phyloP scores from a whole-genome alignment of 2,113 vertebrate genomes.

The Neoarius graeffei region DNA sequence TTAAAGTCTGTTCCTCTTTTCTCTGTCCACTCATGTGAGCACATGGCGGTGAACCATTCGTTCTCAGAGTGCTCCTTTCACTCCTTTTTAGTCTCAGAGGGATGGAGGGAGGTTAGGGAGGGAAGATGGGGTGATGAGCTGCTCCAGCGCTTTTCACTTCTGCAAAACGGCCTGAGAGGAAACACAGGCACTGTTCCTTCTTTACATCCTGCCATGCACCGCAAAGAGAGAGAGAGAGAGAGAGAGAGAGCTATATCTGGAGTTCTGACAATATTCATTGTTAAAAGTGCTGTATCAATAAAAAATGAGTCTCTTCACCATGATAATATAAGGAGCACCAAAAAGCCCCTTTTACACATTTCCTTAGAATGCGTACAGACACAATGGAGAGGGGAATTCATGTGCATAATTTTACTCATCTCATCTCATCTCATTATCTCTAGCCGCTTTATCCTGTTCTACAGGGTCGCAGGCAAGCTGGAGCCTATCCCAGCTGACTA shows the following conservation, averaged over 20 bases:
- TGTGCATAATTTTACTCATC: not conserved
- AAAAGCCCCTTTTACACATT: not conserved
- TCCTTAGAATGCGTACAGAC: not conserved
- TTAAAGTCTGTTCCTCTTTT: constrained; percentile 49
- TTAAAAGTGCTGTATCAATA: not conserved
- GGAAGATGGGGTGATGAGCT: not conserved
- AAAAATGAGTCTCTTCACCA: not conserved
- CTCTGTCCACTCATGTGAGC: constrained; percentile 13
- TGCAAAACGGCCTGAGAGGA: constrained; percentile 30
- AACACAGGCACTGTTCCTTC: constrained; percentile 22
- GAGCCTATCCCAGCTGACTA: too few species aligned
- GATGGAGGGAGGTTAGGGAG: not conserved
- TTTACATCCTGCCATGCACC: not conserved
- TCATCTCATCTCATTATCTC: too few species aligned
- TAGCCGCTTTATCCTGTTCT: too few species aligned
- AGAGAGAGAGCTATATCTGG: not conserved
- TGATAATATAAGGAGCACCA: not conserved
- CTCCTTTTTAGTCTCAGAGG: not conserved
- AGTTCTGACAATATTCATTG: not conserved
- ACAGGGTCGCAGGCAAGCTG: too few species aligned
- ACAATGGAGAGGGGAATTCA: not conserved
- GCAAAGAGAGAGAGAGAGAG: not conserved
- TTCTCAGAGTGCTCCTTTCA: constrained; percentile 21
- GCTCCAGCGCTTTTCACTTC: constrained; percentile 41
- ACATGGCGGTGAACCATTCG: not conserved